Evolutionary conservation across 2,888 invertebrate species (phyloP).

Genomic region (Cybosia mesomella): DNA sequence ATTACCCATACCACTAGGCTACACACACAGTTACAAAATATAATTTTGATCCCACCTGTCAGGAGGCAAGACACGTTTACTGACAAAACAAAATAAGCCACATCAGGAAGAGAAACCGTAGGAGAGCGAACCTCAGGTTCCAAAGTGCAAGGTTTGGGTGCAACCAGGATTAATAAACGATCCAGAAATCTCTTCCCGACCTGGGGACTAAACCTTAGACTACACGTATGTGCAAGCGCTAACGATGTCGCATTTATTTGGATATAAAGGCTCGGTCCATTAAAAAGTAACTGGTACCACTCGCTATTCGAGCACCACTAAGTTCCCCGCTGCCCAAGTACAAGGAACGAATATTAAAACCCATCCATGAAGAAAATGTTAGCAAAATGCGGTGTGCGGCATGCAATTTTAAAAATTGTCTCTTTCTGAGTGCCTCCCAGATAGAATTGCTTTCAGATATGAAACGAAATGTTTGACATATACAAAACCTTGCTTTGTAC

Average conservation of each 20-base stretch:
- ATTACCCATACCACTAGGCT: too few species aligned
- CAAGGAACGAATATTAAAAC: conserved; percentile 65
- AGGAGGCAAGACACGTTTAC: too few species aligned
- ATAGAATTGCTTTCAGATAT: conserved; percentile 29
- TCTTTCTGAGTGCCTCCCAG: conserved; percentile 33
- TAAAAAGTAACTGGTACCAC: not conserved
- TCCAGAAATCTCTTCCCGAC: too few species aligned
- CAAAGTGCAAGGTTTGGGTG: too few species aligned
- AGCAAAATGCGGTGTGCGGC: conserved; percentile 49
- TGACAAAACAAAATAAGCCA: too few species aligned
- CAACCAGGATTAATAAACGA: too few species aligned
- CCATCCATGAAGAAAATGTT: conserved; percentile 57
- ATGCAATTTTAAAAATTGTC: conserved; percentile 60
- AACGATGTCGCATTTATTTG: too few species aligned
- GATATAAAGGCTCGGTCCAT: not conserved
- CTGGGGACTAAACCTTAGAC: too few species aligned
- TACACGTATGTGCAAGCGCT: not conserved
- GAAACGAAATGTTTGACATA: conserved; percentile 25
- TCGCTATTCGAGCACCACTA: conserved; percentile 31
- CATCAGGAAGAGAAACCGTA: too few species aligned
- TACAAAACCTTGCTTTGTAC: conserved; percentile 16
- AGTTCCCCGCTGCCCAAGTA: conserved; percentile 27
- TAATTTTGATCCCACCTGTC: too few species aligned
- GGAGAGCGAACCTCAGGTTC: too few species aligned
- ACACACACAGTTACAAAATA: too few species aligned